Evolutionary conservation across 2,113 vertebrate genomes (phyloP).

Genomic region (Xenopus laevis): DNA sequence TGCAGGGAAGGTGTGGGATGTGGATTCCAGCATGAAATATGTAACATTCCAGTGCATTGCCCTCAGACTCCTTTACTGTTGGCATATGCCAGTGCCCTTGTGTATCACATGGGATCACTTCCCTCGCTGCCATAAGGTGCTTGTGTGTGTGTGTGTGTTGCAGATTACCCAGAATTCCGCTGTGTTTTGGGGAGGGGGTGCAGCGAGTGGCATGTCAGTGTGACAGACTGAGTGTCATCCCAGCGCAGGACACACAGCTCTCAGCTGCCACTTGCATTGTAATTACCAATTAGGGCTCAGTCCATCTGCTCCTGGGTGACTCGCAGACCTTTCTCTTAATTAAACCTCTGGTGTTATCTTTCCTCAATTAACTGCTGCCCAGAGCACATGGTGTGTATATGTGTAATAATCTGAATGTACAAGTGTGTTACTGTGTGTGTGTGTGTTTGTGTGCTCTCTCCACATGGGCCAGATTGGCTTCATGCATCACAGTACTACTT

Average conservation of each 20-base stretch:
- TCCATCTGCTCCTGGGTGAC: constrained; percentile 67
- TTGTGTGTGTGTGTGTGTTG: neutral
- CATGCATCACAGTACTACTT: too few species aligned
- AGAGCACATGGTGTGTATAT: neutral
- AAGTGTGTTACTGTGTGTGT: neutral
- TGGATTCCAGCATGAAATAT: too few species aligned
- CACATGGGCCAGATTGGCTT: too few species aligned
- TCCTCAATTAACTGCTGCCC: constrained; percentile 67
- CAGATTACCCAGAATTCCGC: constrained; percentile 9
- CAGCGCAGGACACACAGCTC: constrained; percentile 52
- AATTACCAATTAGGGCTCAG: constrained; percentile 70
- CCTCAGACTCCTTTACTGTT: too few species aligned
- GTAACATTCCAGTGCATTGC: too few species aligned
- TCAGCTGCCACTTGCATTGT: constrained; percentile 67
- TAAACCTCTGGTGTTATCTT: constrained; percentile 65
- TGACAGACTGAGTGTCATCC: constrained; percentile 36
- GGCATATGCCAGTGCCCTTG: too few species aligned
- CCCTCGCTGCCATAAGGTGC: too few species aligned
- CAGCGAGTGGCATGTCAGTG: constrained; percentile 49
- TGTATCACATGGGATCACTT: too few species aligned
- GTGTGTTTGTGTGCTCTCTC: too few species aligned
- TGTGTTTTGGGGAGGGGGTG: constrained; percentile 45
- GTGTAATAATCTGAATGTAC: neutral
- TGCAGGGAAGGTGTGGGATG: too few species aligned
- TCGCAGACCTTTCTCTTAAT: constrained; percentile 64